A percentile compares a stretch with the other conserved stretches of the same genome.
Conservation (phyloP, 2,113 vertebrate species). For the Tragelaphus imberbis region DNA sequence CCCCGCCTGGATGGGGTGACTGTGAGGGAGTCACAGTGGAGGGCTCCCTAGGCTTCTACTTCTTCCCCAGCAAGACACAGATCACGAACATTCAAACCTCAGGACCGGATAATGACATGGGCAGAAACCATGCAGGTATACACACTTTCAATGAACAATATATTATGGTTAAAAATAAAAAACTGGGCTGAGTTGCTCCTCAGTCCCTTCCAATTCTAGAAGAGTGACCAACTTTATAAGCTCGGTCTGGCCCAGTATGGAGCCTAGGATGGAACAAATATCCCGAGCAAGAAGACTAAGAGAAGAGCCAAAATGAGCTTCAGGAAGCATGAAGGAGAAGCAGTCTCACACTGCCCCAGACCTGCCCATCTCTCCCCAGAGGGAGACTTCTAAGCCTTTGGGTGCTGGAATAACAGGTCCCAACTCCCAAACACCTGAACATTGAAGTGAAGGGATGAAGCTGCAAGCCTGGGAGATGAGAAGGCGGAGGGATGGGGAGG, state of each 20-base stretch:
- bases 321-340: neutral
- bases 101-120: rapidly evolving
- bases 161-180: neutral
- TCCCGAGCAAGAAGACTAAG: neutral
- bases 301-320: neutral
- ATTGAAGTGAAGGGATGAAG: neutral
- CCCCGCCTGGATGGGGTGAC: neutral
- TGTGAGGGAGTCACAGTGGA: neutral
- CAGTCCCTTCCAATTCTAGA: neutral
- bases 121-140: neutral
- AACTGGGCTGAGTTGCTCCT: neutral
- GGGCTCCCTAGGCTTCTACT: neutral
- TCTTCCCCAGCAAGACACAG: neutral
- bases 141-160: neutral
- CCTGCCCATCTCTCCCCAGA: neutral
- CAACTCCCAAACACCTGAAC: neutral
- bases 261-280: neutral
- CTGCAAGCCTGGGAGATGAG: neutral
- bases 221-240: neutral
- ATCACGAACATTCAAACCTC: neutral
- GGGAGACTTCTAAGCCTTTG: neutral
- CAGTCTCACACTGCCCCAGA: neutral
- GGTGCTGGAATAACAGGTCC: neutral
- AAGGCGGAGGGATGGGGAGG: neutral
- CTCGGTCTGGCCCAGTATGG: neutral